A percentile compares a stretch with the other conserved stretches of the same genome.
phyloP scores from a whole-genome alignment of 2,797 vertebrate species.

The Fringilla coelebs region DNA sequence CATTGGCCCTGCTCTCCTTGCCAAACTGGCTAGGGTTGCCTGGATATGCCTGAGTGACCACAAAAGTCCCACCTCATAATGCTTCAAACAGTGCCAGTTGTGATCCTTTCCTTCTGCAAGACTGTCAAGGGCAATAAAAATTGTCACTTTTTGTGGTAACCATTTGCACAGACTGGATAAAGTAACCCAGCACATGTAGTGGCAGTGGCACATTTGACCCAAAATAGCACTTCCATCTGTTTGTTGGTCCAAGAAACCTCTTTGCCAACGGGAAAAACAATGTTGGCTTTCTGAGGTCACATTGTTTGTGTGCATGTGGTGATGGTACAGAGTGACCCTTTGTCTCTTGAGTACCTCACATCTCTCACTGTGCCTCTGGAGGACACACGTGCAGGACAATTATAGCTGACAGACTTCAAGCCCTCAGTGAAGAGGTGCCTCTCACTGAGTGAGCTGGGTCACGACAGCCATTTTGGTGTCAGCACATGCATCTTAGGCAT shows the following conservation, averaged over 20 bases:
- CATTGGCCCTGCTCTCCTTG: neutral
- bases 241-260: neutral
- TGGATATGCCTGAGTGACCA: neutral
- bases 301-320: fast-evolving
- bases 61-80: neutral
- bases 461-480: neutral
- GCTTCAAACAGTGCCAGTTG: neutral
- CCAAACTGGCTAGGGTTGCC: neutral
- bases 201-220: neutral
- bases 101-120: neutral
- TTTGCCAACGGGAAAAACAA: neutral
- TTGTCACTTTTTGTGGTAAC: neutral
- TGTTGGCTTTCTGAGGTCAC: neutral
- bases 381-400: neutral
- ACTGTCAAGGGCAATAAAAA: neutral
- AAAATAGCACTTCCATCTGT: neutral
- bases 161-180: neutral
- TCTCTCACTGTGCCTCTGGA: neutral
- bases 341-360: neutral
- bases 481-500: neutral
- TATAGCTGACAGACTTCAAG: neutral
- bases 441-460: neutral
- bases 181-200: neutral
- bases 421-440: neutral
- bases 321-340: neutral